These are phyloP conservation scores for Drosophila micromelanica DNA, from an alignment of 1,140 invertebrate species.

Conservation along the genomic window DNA sequence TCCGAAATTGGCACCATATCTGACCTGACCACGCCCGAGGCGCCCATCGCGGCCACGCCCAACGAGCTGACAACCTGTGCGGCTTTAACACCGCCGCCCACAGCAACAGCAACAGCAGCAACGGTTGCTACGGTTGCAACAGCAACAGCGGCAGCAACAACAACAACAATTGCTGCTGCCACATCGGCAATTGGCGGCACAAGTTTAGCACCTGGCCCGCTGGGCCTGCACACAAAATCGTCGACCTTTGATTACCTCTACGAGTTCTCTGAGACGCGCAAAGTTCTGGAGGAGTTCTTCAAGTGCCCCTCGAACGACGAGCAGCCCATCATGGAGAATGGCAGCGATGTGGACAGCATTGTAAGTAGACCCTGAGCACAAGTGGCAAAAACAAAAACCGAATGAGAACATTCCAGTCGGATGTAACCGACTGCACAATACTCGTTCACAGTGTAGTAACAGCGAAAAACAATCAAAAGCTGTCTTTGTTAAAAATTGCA, in stretches of 20 bases:
- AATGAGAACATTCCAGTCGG: too few relatives aligned
- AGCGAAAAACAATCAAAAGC: too few relatives aligned
- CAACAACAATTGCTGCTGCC: not conserved
- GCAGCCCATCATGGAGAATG: conserved; percentile 85
- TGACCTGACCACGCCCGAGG: conserved; percentile 78
- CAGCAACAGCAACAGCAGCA: conserved; percentile 2
- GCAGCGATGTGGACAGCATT: conserved; percentile 83
- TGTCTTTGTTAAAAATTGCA: too few relatives aligned
- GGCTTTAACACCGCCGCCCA: conserved; percentile 31
- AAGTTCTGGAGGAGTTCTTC: conserved; percentile 97
- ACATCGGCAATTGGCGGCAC: conserved; percentile 15
- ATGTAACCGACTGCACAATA: too few relatives aligned
- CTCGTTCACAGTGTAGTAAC: too few relatives aligned
- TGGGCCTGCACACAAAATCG: conserved; percentile 85
- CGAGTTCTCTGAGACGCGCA: conserved; percentile 95
- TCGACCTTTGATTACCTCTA: conserved; percentile 93
- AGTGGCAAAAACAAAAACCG: too few relatives aligned
- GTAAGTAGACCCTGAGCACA: conserved; percentile 52
- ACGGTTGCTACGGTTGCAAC: conserved; percentile 11
- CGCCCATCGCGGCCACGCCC: conserved; percentile 32
- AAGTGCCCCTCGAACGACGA: conserved; percentile 89
- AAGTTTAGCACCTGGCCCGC: conserved; percentile 21
- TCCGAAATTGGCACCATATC: conserved; percentile 84
- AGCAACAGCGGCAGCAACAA: not conserved
- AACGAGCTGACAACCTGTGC: conserved; percentile 35